Percentiles rank a stretch among this genome's conserved stretches.
phyloP scores from a whole-genome alignment of 37 sponge, comb jelly and placozoan genomes.

The Aplysina aerophoba region DNA sequence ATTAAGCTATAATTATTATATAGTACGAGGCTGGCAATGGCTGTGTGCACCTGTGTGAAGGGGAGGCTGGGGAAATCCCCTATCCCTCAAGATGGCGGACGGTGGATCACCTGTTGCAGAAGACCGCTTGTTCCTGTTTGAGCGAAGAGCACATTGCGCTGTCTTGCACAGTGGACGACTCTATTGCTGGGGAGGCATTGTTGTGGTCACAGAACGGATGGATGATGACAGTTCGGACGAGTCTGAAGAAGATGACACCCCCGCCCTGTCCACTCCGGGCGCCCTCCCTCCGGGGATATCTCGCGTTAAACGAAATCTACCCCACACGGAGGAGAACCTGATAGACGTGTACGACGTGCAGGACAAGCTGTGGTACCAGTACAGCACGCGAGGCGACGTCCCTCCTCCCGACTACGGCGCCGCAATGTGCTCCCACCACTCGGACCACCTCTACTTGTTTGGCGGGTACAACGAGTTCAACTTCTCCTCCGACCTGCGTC shows the following conservation, averaged over 20 bases:
- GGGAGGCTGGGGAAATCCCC: no score
- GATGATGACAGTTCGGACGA: constrained; percentile 11
- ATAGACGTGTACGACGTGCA: constrained; percentile 32
- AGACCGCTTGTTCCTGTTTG: constrained; percentile 9
- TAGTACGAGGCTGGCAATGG: no score
- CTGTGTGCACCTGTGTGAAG: no score
- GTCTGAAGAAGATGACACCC: constrained; percentile 11
- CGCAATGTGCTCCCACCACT: background rate
- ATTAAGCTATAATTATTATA: no score
- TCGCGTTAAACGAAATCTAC: background rate
- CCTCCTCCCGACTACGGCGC: constrained; percentile 20
- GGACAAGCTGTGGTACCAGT: constrained; percentile 27
- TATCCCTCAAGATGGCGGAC: constrained; percentile 6
- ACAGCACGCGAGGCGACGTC: background rate
- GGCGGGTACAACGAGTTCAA: background rate
- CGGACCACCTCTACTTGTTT: background rate
- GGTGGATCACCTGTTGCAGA: background rate
- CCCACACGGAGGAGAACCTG: constrained; percentile 29
- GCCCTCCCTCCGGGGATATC: background rate
- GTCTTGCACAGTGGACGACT: background rate
- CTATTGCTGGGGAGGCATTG: constrained; percentile 25
- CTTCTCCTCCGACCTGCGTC: constrained; percentile 4
- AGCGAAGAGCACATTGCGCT: constrained; percentile 13
- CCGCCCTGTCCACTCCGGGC: background rate
- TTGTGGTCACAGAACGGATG: constrained; percentile 12